Conservation (phyloP, 2,797 vertebrate species). For the Orientallactaga sibirica region DNA sequence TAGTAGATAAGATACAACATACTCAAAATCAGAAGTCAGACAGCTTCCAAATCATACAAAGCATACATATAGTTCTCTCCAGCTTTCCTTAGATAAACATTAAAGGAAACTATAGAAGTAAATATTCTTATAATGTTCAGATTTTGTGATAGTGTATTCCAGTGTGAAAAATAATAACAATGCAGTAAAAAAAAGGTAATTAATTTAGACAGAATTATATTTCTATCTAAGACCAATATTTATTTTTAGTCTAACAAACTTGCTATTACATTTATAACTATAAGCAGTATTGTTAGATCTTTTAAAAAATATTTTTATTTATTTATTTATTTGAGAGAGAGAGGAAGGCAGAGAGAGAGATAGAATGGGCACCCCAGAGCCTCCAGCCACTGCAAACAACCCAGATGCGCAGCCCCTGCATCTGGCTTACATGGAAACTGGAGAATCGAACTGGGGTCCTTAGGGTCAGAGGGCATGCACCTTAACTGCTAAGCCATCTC, state of each 20-base stretch:
- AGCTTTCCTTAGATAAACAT: neutral
- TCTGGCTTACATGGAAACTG: too few relatives aligned
- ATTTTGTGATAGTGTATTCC: slow-evolving; percentile 26
- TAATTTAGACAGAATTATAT: slow-evolving; percentile 53
- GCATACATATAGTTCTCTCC: neutral
- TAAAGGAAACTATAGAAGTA: neutral
- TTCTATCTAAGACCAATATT: slow-evolving; percentile 64
- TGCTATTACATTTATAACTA: slow-evolving; percentile 43
- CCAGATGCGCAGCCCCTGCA: too few relatives aligned
- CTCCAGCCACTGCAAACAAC: too few relatives aligned
- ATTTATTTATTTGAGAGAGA: too few relatives aligned
- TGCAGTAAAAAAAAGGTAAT: slow-evolving; percentile 57
- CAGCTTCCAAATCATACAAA: neutral
- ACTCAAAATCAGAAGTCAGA: neutral
- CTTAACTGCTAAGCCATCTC: too few relatives aligned
- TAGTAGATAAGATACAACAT: neutral
- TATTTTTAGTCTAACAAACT: slow-evolving; percentile 70
- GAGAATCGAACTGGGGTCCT: too few relatives aligned
- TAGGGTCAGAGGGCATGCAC: too few relatives aligned
- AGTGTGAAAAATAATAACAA: slow-evolving; percentile 52
- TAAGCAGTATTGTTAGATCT: slow-evolving; percentile 42
- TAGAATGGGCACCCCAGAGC: too few relatives aligned
- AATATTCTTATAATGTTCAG: neutral
- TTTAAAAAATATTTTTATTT: too few relatives aligned
- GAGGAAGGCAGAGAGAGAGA: too few relatives aligned